Base-by-base conservation (phyloP, 2,797 vertebrate species). In the Xenentodon cancila region DNA sequence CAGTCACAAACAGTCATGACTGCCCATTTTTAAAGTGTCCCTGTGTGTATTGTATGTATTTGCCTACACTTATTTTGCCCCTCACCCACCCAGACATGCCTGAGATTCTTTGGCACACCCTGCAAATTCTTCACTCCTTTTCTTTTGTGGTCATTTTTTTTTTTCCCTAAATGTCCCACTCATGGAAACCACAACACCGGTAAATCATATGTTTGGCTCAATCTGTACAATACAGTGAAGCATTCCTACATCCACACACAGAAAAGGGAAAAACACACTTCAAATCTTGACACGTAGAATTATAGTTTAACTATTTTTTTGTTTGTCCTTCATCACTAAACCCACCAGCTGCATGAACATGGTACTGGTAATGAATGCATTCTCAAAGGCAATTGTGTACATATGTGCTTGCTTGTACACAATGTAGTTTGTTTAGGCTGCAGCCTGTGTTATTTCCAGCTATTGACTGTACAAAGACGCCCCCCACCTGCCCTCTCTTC, bases 31-130 rank as follows among this genome's bases (percentile, higher is more conserved):
- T 25, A 2, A 3, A n/a, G 40, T 49, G 32, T 74, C 60, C 64
- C 25, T 49, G 17, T 60, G 44, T 46, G n/a, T 47, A 49, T 59
- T 61, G 11, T 51, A 45, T 50, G 18, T 54, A 40, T 53, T 71
- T 58, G 53, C 57, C 64, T 69, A 25, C 54, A 67, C 50, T 62
- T 56, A 40, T 78, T 85, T 18, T 46, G 30, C 86, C 71, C 77
- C 72, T 21, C 50, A 55, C 59, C 69, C 46, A 6, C 58, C 37
- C 69, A 87, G 73, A 84, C 87, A 92, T 94, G 84, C 91, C 88
- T 87, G 69, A 72, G 84, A 94, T 94, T 94, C 90, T 88, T 92
- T 87, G 87, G 84, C 89, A 84, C 88, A 76, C 86, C 86, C 86
- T 91, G 67, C 81, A 85, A 85, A 91, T 92, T 78, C 90, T 84